Evolutionary conservation across 1,140 invertebrate species (phyloP).

Genomic region (Ruditapes philippinarum): DNA sequence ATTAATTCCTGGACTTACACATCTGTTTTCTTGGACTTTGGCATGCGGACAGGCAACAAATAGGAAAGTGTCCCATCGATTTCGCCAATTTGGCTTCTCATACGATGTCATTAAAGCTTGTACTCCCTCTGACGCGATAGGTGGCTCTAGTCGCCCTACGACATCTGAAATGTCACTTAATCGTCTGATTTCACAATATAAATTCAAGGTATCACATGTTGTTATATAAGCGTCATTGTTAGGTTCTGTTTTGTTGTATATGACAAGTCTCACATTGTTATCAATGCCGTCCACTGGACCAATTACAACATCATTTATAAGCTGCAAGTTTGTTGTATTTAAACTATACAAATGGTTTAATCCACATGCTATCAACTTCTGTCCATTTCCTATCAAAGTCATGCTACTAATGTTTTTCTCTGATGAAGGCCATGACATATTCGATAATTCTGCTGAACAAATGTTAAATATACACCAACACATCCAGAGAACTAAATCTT

Average conservation of each 20-base stretch:
- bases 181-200: not conserved
- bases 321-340: not conserved
- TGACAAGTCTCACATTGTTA: not conserved
- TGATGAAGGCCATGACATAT: not conserved
- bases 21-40: not conserved
- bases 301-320: not conserved
- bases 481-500: not conserved
- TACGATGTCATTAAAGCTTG: not conserved
- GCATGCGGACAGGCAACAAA: constrained; percentile 34
- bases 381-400: not conserved
- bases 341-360: not conserved
- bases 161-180: not conserved
- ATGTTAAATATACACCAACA: not conserved
- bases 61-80: not conserved
- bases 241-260: not conserved
- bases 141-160: not conserved
- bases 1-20: not conserved
- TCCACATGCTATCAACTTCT: not conserved
- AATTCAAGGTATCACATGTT: not conserved
- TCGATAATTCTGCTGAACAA: not conserved
- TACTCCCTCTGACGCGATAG: not conserved
- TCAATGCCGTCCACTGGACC: not conserved
- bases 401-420: not conserved
- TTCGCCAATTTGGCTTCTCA: not conserved
- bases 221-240: not conserved